phyloP scores from a whole-genome alignment of 2,888 invertebrate species.

The Aspidapion aeneum region DNA sequence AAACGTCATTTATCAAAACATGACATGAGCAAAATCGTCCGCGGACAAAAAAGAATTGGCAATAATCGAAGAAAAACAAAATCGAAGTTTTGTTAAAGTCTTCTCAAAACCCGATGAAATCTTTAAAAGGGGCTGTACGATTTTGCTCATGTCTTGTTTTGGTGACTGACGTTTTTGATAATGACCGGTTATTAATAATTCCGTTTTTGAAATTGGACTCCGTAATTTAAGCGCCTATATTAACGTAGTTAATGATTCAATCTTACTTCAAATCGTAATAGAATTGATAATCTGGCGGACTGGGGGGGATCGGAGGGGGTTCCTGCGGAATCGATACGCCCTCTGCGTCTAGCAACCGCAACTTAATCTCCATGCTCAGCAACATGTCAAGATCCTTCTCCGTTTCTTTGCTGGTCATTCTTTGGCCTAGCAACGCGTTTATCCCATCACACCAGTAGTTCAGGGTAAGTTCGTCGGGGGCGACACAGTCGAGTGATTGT shows the following conservation, averaged over 20 bases:
- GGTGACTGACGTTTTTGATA: no score
- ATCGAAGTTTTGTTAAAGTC: no score
- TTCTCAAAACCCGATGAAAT: background rate
- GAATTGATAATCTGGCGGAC: slow-evolving; percentile 91
- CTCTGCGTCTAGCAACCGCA: slow-evolving; percentile 89
- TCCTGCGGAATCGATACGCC: slow-evolving; percentile 92
- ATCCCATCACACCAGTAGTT: slow-evolving; percentile 97
- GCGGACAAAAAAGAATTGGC: no score
- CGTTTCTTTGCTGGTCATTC: slow-evolving; percentile 86
- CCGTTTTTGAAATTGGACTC: background rate
- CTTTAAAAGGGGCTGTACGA: no score
- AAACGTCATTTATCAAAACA: no score
- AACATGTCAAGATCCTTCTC: slow-evolving; percentile 88
- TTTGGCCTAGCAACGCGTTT: slow-evolving; percentile 80
- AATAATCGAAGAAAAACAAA: no score
- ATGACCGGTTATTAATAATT: background rate
- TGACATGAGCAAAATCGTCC: no score
- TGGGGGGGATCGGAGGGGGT: slow-evolving; percentile 87
- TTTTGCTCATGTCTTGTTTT: no score
- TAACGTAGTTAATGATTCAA: background rate
- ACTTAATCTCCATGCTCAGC: slow-evolving; percentile 94
- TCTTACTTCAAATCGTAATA: slow-evolving; percentile 66
- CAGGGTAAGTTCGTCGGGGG: slow-evolving; percentile 79
- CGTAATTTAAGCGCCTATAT: background rate
- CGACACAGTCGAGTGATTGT: slow-evolving; percentile 85